Percentiles rank a stretch among this genome's conserved stretches.
Evolutionary conservation across 2,797 vertebrate species (phyloP).

Genomic region (Antrozous pallidus): DNA sequence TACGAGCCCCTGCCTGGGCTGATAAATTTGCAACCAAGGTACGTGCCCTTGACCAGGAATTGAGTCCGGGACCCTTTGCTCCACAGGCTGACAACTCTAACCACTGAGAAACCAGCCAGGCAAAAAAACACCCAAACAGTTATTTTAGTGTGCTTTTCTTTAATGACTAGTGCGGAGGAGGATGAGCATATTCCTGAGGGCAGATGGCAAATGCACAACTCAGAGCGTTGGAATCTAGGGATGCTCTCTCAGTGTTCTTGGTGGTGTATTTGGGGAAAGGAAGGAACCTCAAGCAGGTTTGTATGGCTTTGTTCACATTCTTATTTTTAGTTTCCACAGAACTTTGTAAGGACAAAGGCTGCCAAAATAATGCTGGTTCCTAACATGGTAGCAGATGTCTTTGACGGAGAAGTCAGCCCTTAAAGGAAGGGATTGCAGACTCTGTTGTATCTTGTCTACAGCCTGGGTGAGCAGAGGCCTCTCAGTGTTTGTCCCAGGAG

Average conservation of each 20-base stretch:
- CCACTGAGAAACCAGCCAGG: no score
- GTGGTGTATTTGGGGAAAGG: background rate
- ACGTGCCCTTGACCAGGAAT: no score
- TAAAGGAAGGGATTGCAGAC: background rate
- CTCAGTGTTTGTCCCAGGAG: background rate
- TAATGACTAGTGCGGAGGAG: background rate
- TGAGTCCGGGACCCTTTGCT: no score
- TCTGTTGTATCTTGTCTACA: background rate
- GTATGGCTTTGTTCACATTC: background rate
- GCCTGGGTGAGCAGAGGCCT: background rate
- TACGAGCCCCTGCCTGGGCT: no score
- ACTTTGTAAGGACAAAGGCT: background rate
- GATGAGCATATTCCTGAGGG: conserved; percentile 79
- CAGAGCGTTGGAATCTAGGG: background rate
- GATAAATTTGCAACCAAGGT: no score
- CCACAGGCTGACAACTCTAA: no score
- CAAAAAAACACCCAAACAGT: background rate
- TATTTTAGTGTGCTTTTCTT: conserved; percentile 24
- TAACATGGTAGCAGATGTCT: background rate
- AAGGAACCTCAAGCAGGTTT: background rate
- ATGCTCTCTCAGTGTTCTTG: background rate
- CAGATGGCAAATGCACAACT: conserved; percentile 75
- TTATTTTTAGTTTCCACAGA: conserved; percentile 44
- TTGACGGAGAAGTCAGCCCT: background rate
- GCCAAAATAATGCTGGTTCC: background rate